Evolutionary conservation across 2,113 vertebrate genomes (phyloP).

Genomic region (Sialia sialis): DNA sequence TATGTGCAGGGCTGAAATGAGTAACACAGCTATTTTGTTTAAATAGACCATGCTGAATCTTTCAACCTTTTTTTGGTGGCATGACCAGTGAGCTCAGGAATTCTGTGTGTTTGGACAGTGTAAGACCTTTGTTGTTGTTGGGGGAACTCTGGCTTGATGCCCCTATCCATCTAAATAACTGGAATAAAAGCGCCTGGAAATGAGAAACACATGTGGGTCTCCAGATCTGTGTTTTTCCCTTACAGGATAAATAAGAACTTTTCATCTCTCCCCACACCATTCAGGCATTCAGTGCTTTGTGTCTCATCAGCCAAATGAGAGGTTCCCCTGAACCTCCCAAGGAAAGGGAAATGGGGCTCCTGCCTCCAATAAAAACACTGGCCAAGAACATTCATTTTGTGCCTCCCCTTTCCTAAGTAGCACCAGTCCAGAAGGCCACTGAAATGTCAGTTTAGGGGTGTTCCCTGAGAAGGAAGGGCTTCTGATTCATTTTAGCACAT

Average conservation of each 20-base stretch:
- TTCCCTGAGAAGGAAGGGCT: slow-evolving; percentile 7
- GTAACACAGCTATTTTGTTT: slow-evolving; percentile 12
- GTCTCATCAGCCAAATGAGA: slow-evolving; percentile 47
- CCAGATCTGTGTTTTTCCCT: slow-evolving; percentile 56
- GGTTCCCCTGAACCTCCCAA: slow-evolving; percentile 9
- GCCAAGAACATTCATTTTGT: slow-evolving; percentile 19
- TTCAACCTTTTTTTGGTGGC: slow-evolving; percentile 50
- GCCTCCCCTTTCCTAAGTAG: neutral
- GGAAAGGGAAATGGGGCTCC: slow-evolving; percentile 46
- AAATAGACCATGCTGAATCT: slow-evolving; percentile 24
- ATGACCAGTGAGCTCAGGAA: slow-evolving; percentile 54
- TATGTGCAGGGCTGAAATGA: neutral
- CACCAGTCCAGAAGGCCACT: slow-evolving; percentile 13
- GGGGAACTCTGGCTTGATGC: slow-evolving; percentile 68
- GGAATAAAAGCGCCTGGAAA: slow-evolving; percentile 63
- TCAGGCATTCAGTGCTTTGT: neutral
- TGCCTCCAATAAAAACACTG: slow-evolving; percentile 34
- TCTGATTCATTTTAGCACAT: neutral
- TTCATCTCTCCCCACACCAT: slow-evolving; percentile 47
- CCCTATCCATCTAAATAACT: slow-evolving; percentile 65
- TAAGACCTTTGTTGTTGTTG: slow-evolving; percentile 64
- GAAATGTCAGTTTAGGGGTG: neutral
- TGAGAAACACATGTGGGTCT: slow-evolving; percentile 65
- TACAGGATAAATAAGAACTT: slow-evolving; percentile 61
- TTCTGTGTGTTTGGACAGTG: slow-evolving; percentile 63